These are phyloP conservation scores for Phymorhynchus buccinoides DNA, from an alignment of 1,140 invertebrate genomes.

Conservation along the genomic window DNA sequence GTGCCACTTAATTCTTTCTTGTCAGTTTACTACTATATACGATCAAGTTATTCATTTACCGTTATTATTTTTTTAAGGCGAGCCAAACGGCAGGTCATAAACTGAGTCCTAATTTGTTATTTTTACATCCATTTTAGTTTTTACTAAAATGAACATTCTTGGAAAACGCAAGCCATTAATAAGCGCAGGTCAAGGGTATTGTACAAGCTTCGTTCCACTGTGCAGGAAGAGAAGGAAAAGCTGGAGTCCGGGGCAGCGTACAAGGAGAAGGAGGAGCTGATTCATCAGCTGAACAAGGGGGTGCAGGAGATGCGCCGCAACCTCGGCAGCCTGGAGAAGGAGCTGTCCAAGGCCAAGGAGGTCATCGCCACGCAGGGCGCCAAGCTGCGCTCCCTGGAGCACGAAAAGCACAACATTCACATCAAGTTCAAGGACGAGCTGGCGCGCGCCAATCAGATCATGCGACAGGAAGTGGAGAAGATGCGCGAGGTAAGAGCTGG, in stretches of 20 bases:
- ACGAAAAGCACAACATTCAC: slow-evolving; percentile 56
- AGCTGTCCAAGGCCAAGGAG: slow-evolving; percentile 57
- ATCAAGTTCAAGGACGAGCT: slow-evolving; percentile 60
- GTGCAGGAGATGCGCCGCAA: slow-evolving; percentile 50
- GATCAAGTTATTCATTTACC: no score
- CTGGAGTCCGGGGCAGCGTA: slow-evolving; percentile 30
- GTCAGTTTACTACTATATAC: no score
- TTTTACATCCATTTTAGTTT: no score
- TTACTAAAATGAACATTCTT: no score
- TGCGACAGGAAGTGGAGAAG: slow-evolving; percentile 57
- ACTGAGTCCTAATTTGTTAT: no score
- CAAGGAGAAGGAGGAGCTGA: slow-evolving; percentile 29
- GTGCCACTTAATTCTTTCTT: no score
- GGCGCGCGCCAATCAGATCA: slow-evolving; percentile 47
- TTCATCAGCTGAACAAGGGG: slow-evolving; percentile 34
- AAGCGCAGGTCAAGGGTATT: no score
- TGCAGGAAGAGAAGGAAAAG: slow-evolving; percentile 34
- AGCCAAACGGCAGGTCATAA: no score
- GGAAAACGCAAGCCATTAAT: no score
- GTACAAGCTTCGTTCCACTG: no score
- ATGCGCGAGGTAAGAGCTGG: slow-evolving; percentile 50
- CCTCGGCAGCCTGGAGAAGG: slow-evolving; percentile 51
- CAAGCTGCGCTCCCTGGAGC: slow-evolving; percentile 54
- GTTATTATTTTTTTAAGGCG: no score
- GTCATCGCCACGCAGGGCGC: slow-evolving; percentile 53